Conservation (phyloP, 2,113 vertebrate genomes). For the Psephotus haematonotus region DNA sequence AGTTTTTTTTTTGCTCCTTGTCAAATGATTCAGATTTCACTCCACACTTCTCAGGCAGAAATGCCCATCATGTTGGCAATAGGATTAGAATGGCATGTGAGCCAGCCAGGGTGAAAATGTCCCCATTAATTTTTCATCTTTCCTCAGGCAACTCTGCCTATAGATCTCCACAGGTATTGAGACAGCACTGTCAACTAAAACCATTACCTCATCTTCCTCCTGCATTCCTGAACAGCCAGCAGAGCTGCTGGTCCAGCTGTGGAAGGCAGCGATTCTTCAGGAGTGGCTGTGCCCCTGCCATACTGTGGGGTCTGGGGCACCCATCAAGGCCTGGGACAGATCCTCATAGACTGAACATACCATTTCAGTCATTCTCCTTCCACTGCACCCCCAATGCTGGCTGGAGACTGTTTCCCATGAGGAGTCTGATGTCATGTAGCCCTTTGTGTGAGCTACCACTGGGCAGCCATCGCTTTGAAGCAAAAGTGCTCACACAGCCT, state of each 20-base stretch:
- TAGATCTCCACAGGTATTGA: conserved; percentile 59
- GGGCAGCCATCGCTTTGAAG: neutral
- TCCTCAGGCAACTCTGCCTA: conserved; percentile 62
- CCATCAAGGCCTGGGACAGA: neutral
- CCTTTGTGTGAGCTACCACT: neutral
- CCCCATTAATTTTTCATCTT: conserved; percentile 69
- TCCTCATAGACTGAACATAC: rapidly evolving
- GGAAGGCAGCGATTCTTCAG: neutral
- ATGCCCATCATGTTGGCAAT: conserved; percentile 29
- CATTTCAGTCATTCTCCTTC: neutral
- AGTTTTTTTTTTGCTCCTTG: neutral
- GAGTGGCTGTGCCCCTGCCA: neutral
- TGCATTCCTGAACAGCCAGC: neutral
- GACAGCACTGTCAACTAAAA: conserved; percentile 15
- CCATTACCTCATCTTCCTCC: neutral
- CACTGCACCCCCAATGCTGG: neutral
- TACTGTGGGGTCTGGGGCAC: neutral
- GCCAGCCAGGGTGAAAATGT: conserved; percentile 61
- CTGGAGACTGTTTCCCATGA: neutral
- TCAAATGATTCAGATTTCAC: neutral
- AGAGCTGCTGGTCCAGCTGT: neutral
- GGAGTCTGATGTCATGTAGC: neutral
- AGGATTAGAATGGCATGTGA: conserved; percentile 67
- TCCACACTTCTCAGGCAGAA: conserved; percentile 3
- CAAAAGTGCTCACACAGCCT: neutral